Evolutionary conservation across 2,113 vertebrate species (phyloP), one percentile per base, ranked within the genome.

Genomic region (Onychostoma macrolepis): DNA sequence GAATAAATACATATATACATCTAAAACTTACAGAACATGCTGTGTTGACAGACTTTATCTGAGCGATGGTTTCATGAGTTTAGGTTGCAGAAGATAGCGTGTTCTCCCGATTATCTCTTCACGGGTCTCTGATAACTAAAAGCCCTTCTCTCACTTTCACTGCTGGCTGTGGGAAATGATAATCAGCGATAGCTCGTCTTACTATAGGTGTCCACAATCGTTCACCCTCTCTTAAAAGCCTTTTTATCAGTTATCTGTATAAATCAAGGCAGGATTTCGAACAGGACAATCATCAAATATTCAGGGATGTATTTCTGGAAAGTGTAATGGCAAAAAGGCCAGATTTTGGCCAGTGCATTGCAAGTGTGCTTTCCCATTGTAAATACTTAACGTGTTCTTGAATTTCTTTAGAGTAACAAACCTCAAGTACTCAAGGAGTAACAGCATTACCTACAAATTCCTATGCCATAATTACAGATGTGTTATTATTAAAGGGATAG

Each of bases 41-140:
- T 41, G 74, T 21, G 53, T 21, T 41, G 11, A 56, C 41, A 38
- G 41, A 50, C 24, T n/a, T 67, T 85, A 67, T 86, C 74, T 77
- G 26, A 45, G 6, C 38, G 1, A n/a, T 0, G 38, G 5, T 48
- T 80, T 72, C 26, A 87, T 43, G 86, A 36, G 90, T 86, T 78
- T 43, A 45, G 80, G 72, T 74, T 72, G 85, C 90, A 81, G 61
- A 48, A 82, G 58, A 85, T 77, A 61, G 77, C 15, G 36, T 85
- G 48, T 50, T 17, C 9, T 50, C 28, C 61, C 50, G 85, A 79
- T 87, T 69, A 81, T 58, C 61, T 87, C 79, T 76, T 67, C 56
- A 58, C 61, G n/a, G 48, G 36, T 56, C 8, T 85, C 83, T 86
- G 86, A 86, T 78, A 85, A 53, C 9, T 17, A 9, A 72, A 80